These are phyloP conservation scores for Brachypodius melanocephalos DNA, from an alignment of 2,113 vertebrate genomes.

Conservation along the genomic window DNA sequence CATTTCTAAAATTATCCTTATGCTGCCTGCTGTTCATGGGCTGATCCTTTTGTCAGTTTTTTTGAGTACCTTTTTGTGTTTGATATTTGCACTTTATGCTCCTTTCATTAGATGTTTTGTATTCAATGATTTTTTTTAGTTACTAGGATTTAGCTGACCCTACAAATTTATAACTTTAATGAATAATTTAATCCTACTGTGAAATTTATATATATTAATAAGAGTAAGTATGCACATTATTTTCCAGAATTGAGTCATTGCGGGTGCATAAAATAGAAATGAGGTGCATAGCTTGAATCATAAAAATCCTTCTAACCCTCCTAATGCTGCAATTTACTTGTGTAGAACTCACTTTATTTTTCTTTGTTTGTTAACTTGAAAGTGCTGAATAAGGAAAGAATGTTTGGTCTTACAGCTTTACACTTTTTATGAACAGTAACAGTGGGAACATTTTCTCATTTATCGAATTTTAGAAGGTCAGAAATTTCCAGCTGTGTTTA, in stretches of 20 bases:
- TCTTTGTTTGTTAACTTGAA: neutral
- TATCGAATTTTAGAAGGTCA: neutral
- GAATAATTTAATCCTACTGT: neutral
- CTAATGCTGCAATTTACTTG: neutral
- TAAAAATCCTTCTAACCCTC: neutral
- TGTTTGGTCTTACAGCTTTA: neutral
- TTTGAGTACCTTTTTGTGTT: neutral
- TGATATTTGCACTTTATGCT: neutral
- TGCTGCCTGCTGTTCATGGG: neutral
- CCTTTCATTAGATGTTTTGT: neutral
- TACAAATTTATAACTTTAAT: neutral
- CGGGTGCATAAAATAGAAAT: neutral
- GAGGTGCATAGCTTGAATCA: neutral
- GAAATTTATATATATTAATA: neutral
- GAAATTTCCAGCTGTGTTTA: neutral
- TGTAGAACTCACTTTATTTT: neutral
- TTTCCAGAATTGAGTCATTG: neutral
- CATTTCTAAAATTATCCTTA: neutral
- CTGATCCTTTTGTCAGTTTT: neutral
- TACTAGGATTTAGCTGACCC: neutral
- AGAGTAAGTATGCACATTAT: neutral
- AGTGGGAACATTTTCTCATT: neutral
- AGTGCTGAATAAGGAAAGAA: neutral
- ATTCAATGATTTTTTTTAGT: neutral
- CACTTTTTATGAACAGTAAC: neutral